phyloP scores from a whole-genome alignment of 1,140 invertebrate species.

The Teleopsis dalmanni region DNA sequence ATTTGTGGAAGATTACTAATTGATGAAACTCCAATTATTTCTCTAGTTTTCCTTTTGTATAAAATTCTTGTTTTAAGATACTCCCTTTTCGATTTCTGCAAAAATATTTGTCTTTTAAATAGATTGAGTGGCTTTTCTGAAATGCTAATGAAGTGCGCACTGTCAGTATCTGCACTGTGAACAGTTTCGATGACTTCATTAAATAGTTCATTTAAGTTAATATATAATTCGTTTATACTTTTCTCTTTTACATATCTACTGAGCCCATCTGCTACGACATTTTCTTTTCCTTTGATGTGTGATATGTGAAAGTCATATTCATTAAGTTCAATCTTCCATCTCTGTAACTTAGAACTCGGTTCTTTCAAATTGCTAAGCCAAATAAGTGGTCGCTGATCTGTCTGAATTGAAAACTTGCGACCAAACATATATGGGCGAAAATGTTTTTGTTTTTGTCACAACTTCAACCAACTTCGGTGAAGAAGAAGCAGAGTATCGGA shows the following conservation, averaged over 20 bases:
- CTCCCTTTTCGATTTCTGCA: too few species aligned
- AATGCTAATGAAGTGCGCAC: too few species aligned
- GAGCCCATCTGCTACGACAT: neutral
- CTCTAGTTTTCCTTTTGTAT: too few species aligned
- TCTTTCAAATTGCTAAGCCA: neutral
- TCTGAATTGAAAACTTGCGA: conserved; percentile 1
- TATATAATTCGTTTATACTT: neutral
- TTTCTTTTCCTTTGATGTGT: neutral
- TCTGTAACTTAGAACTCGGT: neutral
- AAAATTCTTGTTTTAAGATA: too few species aligned
- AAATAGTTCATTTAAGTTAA: neutral
- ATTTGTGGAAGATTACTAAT: neutral
- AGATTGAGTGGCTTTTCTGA: too few species aligned
- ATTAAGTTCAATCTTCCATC: neutral
- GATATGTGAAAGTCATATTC: neutral
- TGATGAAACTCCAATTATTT: too few species aligned
- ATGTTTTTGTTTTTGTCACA: too few species aligned
- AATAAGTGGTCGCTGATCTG: neutral
- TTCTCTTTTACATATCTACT: neutral
- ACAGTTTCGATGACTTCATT: too few species aligned
- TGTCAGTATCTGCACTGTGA: neutral
- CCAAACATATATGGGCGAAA: conserved; percentile 47
- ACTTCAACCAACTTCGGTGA: too few species aligned
- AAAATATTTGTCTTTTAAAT: too few species aligned
- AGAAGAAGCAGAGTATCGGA: too few species aligned